Base-by-base conservation (phyloP, 2,797 vertebrate genomes). In the Pangasius sanitwongsei region DNA sequence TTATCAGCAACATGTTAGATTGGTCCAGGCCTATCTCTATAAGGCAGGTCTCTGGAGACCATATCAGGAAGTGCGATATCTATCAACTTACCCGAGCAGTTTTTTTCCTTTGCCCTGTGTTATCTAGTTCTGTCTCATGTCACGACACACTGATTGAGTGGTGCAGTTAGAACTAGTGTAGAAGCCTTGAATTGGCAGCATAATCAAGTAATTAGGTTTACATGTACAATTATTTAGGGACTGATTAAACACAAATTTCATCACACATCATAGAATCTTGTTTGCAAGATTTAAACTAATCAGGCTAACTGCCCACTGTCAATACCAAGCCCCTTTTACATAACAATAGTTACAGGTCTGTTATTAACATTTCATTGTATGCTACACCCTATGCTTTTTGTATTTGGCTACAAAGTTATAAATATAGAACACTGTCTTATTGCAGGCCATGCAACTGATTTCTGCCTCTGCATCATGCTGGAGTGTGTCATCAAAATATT, bases 11-110 rank as follows among this genome's bases (percentile, higher is more conserved):
- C 7, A 82, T 50, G 81, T 65, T 67, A 82, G 44, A 63, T 85
- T 72, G 59, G 72, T 74, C 44, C 55, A 70, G 53, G n/a, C 37
- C 70, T 89, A 57, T 90, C 90, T 87, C 78, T 67, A 77, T 86
- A 89, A 63, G 65, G 55, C 77, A 67, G 61, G 72, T 75, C 88
- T 88, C 88, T 85, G 37, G 57, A 83, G 91, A 86, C 57, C 69
- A 67, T 89, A 85, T 86, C 88, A 87, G 88, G 77, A 92, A 92
- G 81, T 82, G 75, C 23, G 31, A 69, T 89, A 89, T 90, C 48
- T 87, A 90, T 90, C 87, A 78, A 65, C 37, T 67, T 34, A 44
- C 69, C 41, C 23, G 3, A 72, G 72, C 53, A 65, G 59, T 88
- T 87, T 48, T 86, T 88, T 85, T 41, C 75, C 85, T 87, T 86